These are phyloP conservation scores for Amazona guildingii DNA, from an alignment of 2,113 vertebrate species.

Conservation along the genomic window DNA sequence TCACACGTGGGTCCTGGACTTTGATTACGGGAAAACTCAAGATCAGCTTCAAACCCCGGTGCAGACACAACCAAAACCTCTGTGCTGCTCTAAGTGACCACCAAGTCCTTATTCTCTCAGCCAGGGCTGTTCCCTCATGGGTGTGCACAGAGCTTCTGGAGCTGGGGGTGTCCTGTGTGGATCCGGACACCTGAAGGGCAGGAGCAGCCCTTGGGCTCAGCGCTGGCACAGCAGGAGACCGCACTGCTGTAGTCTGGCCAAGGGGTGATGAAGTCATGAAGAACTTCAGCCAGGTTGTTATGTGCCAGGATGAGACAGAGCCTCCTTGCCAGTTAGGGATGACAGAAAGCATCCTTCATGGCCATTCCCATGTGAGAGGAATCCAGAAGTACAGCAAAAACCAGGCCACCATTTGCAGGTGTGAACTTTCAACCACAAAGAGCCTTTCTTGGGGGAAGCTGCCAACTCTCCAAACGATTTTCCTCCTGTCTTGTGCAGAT, in stretches of 20 bases:
- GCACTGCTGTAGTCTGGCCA: neutral
- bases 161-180: fast-evolving
- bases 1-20: fast-evolving
- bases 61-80: neutral
- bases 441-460: neutral
- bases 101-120: neutral
- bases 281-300: neutral
- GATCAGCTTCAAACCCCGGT: neutral
- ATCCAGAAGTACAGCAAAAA: neutral
- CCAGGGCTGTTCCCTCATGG: neutral
- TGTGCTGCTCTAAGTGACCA: fast-evolving
- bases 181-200: neutral
- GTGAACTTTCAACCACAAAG: neutral
- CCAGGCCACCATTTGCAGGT: neutral
- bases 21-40: neutral
- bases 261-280: conserved; percentile 28
- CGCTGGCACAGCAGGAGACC: fast-evolving
- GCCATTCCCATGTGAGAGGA: neutral
- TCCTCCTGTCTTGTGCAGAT: neutral
- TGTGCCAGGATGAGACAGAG: neutral
- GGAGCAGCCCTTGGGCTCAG: neutral
- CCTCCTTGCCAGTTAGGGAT: neutral
- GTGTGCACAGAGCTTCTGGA: fast-evolving
- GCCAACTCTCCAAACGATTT: neutral
- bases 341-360: neutral